These are phyloP conservation scores for Pandemis heparana DNA, from an alignment of 2,888 invertebrate species.

Conservation along the genomic window DNA sequence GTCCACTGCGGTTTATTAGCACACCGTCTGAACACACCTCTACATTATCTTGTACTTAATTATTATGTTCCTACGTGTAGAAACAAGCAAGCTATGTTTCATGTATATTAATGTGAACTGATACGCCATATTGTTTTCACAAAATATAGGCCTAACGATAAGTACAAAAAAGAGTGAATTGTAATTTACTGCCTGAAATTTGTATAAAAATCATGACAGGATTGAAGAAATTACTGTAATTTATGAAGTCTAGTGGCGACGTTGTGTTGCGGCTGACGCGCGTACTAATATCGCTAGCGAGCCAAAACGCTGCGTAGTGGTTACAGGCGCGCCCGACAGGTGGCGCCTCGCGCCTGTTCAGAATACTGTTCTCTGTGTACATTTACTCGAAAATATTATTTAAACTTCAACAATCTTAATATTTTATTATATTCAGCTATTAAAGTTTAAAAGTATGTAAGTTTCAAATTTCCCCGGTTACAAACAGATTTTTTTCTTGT, in stretches of 20 bases:
- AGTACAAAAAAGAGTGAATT: constrained; percentile 24
- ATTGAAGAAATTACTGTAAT: neutral
- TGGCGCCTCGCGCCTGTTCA: neutral
- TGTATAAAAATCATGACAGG: neutral
- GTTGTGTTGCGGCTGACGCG: neutral
- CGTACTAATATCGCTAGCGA: neutral
- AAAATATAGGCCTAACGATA: constrained; percentile 28
- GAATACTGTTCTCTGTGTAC: neutral
- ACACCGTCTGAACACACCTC: neutral
- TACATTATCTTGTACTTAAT: neutral
- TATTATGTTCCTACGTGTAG: constrained; percentile 8
- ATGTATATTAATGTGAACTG: neutral
- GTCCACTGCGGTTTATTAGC: neutral
- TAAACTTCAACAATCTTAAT: no score
- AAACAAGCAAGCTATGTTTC: constrained; percentile 1
- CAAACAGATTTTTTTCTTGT: neutral
- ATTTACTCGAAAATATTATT: neutral
- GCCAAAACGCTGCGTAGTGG: neutral
- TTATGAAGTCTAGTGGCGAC: neutral
- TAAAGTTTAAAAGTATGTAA: no score
- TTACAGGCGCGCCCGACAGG: neutral
- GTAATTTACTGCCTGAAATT: constrained; percentile 1
- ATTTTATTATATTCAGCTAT: no score
- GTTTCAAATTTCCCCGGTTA: no score
- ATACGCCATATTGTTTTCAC: neutral